Evolutionary conservation across 1,140 invertebrate genomes (phyloP), one percentile per base, ranked within the genome.

Genomic region (Ridgeia piscesae): DNA sequence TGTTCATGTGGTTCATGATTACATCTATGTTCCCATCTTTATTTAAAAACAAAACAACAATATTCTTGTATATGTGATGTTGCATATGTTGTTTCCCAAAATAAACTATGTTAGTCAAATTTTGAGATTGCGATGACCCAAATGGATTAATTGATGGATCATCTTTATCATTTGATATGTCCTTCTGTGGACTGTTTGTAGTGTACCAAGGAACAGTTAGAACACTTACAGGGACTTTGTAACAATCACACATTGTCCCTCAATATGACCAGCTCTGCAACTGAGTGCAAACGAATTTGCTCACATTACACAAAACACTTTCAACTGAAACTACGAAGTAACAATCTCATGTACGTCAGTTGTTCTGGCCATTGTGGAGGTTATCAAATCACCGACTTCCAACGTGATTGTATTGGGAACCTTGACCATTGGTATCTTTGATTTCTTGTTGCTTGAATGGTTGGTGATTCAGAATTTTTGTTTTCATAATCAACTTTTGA

Each of bases 381-480:
- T 91, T 48, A 91, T 6, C 34, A 91, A 42, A 91, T 91, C 91
- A 2, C 91, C 91, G 9, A 35, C 42, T 21, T 35, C 33, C 34
- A 91, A 33, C 42, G 33, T n/a, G 6, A 33, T 33, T 17, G 89
- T 90, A 34, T 35, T 33, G 89, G 33, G 17, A 35, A 35, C n/a
- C 89, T 90, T 90, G 6, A 4, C 21, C 33, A 58, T 6, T 91
- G 91, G 91, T 35, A 21, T 17, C 21, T 48, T 91, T 48, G 34
- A 34, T 58, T 33, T 33, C 48, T 91, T 1, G n/a, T 35, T 35
- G 48, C 2, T 8, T 21, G 42, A 6, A 33, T 91, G 33, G 34
- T 91, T 91, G 35, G 6, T 27, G 4, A 58, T 2, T 91, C 91
- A 17, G 17, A 42, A 35, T 42, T 35, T 91, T 35, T 42, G 42